These are phyloP conservation scores for Drosophila mayaguana DNA, from an alignment of 2,888 invertebrate species.

Conservation along the genomic window DNA sequence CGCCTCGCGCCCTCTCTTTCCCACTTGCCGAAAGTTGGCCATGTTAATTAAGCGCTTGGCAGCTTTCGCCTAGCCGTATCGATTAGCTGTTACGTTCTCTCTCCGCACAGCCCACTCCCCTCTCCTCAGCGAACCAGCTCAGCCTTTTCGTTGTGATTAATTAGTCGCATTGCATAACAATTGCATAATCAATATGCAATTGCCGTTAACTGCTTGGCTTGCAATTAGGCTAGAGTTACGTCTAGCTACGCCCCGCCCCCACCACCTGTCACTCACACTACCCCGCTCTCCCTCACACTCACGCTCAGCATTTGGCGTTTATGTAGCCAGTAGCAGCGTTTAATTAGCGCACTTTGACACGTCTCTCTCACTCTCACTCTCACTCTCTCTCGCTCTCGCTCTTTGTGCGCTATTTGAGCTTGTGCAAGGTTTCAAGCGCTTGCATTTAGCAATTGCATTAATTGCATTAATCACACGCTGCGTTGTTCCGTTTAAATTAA, in stretches of 20 bases:
- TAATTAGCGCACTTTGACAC: constrained; percentile 57
- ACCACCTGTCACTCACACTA: not conserved
- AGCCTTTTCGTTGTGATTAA: constrained; percentile 45
- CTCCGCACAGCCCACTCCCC: not conserved
- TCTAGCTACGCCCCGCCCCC: not conserved
- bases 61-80: constrained; percentile 36
- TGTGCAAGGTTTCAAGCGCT: constrained; percentile 22
- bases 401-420: not conserved
- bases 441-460: constrained; percentile 35
- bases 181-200: constrained; percentile 77
- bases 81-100: constrained; percentile 46
- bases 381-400: not conserved
- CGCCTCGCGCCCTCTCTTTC: not conserved
- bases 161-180: constrained; percentile 74
- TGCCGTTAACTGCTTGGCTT: constrained; percentile 57
- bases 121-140: no score
- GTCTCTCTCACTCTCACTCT: constrained; percentile 17
- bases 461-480: constrained; percentile 51
- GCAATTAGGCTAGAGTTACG: constrained; percentile 41
- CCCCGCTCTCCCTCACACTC: not conserved
- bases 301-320: constrained; percentile 14
- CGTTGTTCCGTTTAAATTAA: constrained; percentile 5
- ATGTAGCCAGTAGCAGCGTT: constrained; percentile 41
- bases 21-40: constrained; percentile 61
- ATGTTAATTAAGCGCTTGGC: constrained; percentile 63